phyloP scores from a whole-genome alignment of 2,113 vertebrate species.

The Noctilio leporinus region DNA sequence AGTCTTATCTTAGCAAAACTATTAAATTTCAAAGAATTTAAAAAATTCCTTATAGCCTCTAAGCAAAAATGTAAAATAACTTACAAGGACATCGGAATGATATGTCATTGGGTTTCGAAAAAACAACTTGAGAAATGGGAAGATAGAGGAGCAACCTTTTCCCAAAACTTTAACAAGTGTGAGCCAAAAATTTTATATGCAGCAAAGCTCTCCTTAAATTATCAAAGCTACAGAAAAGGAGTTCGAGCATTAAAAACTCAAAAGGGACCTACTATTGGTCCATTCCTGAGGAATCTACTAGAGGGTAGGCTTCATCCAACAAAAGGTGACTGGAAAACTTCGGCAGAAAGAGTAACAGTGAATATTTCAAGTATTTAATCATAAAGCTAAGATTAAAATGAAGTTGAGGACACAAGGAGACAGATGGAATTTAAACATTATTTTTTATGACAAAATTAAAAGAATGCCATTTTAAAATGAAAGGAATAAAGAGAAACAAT shows the following conservation, averaged over 20 bases:
- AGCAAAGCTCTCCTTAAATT: background rate
- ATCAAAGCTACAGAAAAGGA: background rate
- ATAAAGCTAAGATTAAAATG: background rate
- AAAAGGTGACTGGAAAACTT: background rate
- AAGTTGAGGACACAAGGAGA: background rate
- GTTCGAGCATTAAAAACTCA: background rate
- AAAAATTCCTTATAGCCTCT: background rate
- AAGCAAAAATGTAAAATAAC: slow-evolving; percentile 1
- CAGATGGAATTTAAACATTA: background rate
- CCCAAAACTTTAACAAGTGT: background rate
- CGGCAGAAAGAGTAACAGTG: background rate
- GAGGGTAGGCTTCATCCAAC: background rate
- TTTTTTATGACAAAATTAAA: background rate
- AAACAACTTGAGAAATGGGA: background rate
- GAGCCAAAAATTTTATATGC: background rate
- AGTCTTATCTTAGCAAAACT: background rate
- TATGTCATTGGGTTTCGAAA: background rate
- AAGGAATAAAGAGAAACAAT: background rate
- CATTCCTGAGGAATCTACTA: background rate
- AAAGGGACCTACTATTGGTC: too few species aligned
- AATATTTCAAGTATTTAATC: background rate
- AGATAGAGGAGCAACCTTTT: background rate
- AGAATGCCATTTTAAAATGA: background rate
- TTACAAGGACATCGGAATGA: background rate
- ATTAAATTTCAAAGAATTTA: background rate